Evolutionary conservation across 2,888 invertebrate species (phyloP).

Genomic region (Drosophila leonis): DNA sequence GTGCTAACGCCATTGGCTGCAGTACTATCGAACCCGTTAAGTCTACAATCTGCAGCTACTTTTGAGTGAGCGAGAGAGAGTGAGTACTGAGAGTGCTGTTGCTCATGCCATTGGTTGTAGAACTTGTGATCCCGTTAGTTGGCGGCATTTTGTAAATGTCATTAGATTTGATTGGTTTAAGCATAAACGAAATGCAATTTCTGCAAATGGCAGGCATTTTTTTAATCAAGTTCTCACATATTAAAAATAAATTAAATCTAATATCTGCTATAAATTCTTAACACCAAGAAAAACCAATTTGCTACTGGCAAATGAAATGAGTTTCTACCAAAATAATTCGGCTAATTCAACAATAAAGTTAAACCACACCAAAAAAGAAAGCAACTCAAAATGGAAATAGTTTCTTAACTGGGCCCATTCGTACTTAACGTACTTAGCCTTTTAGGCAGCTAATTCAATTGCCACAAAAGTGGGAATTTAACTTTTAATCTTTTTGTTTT

Average conservation of each 20-base stretch:
- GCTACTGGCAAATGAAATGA: neutral
- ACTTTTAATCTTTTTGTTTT: conserved; percentile 62
- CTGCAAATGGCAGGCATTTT: neutral
- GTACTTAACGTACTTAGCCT: conserved; percentile 57
- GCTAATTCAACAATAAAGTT: neutral
- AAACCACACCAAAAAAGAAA: neutral
- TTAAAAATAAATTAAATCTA: too few species aligned
- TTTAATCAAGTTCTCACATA: neutral
- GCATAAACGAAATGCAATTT: neutral
- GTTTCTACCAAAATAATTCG: neutral
- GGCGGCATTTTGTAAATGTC: neutral
- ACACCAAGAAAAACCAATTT: neutral
- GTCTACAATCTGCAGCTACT: neutral
- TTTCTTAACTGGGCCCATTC: conserved; percentile 22
- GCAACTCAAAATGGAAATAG: neutral
- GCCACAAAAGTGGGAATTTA: conserved; percentile 73
- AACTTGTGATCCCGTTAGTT: neutral
- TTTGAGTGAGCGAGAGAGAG: neutral
- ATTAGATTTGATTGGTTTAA: neutral
- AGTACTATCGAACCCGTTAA: neutral
- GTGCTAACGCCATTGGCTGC: neutral
- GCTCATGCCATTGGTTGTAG: neutral
- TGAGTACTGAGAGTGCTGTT: neutral
- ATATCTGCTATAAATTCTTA: too few species aligned
- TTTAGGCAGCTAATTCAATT: conserved; percentile 75